Percentiles rank a stretch among this genome's conserved stretches.
Evolutionary conservation across 2,888 invertebrate genomes (phyloP).

Genomic region (Orthonychiurus folsomi): DNA sequence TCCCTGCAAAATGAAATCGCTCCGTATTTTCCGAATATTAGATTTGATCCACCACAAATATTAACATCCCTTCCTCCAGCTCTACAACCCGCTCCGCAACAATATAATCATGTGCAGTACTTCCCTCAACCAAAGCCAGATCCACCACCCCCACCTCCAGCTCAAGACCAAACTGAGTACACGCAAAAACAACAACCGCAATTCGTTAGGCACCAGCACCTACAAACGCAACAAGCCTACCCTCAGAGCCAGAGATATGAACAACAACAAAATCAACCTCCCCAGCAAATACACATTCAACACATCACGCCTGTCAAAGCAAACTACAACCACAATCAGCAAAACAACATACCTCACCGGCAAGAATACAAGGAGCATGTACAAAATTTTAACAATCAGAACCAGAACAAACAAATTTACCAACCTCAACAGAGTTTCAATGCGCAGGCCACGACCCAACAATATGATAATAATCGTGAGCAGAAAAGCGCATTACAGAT

Average conservation of each 20-base stretch:
- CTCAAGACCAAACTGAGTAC: slow-evolving; percentile 3
- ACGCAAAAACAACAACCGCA: slow-evolving; percentile 16
- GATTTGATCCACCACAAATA: not conserved
- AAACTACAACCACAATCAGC: not conserved
- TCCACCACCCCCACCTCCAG: slow-evolving; percentile 11
- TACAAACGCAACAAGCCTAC: not conserved
- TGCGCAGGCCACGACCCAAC: no score
- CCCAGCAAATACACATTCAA: not conserved
- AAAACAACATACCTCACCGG: not conserved
- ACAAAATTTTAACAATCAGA: slow-evolving; percentile 13
- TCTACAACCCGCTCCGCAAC: not conserved
- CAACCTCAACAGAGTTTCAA: no score
- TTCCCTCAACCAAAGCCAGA: slow-evolving; percentile 8
- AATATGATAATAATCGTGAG: no score
- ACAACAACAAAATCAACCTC: slow-evolving; percentile 11
- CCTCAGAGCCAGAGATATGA: not conserved
- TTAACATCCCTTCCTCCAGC: not conserved
- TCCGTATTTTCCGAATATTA: not conserved
- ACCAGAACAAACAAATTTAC: slow-evolving; percentile 14
- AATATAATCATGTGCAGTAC: slow-evolving; percentile 1
- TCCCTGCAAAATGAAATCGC: not conserved
- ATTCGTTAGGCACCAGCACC: slow-evolving; percentile 12
- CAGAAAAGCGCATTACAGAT: not conserved
- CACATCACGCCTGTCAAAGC: not conserved
- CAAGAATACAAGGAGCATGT: slow-evolving; percentile 1